Evolutionary conservation across 2,888 invertebrate species (phyloP).

Genomic region (Hypercompe scribonia): DNA sequence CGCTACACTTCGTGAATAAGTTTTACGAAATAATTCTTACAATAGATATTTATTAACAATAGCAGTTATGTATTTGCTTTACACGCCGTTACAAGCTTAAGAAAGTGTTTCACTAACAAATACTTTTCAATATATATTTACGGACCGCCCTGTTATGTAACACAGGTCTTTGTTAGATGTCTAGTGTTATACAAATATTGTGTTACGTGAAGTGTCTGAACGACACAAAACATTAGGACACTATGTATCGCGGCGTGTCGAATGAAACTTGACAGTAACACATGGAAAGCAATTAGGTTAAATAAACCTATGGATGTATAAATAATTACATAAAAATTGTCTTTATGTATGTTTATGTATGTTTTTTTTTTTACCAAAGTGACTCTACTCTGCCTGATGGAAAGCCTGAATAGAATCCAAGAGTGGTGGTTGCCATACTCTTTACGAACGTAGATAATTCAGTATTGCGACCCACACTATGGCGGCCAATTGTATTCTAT

Average conservation of each 20-base stretch:
- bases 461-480: too few species aligned
- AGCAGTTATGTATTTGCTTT: not conserved
- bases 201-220: not conserved
- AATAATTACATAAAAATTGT: not conserved
- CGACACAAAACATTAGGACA: slow-evolving; percentile 3
- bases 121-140: not conserved
- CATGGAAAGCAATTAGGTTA: not conserved
- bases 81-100: not conserved
- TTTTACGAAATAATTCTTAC: not conserved
- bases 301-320: not conserved
- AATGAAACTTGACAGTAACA: slow-evolving; percentile 6
- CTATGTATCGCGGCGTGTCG: not conserved
- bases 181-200: slow-evolving; percentile 8
- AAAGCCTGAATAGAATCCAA: too few species aligned
- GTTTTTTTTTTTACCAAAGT: too few species aligned
- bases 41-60: not conserved
- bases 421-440: too few species aligned
- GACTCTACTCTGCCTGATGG: too few species aligned
- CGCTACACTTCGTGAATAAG: not conserved
- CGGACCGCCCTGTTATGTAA: slow-evolving; percentile 1
- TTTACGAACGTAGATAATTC: too few species aligned
- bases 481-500: not conserved
- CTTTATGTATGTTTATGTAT: too few species aligned
- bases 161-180: not conserved
- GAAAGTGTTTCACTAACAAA: not conserved